Evolutionary conservation across 1,140 invertebrate species (phyloP).

Genomic region (Bombus impatiens): DNA sequence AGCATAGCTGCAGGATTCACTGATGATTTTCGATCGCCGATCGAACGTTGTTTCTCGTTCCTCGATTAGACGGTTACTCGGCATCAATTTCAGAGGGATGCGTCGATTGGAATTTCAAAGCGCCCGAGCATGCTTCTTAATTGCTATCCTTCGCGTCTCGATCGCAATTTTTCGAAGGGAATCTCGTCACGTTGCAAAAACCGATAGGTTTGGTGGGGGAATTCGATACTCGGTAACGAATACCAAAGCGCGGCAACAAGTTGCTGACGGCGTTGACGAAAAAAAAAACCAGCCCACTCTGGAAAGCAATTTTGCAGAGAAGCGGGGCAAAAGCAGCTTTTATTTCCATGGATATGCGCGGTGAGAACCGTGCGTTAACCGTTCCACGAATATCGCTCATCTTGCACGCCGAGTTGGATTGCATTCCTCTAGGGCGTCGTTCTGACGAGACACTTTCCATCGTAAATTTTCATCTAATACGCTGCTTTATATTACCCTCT

Average conservation of each 20-base stretch:
- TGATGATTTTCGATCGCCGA: constrained; percentile 32
- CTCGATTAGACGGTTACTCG: neutral
- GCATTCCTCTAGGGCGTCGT: constrained; percentile 58
- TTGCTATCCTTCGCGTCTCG: neutral
- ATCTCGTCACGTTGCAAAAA: accelerated
- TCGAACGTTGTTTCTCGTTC: constrained; percentile 6
- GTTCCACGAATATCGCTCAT: constrained; percentile 49
- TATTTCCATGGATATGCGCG: constrained; percentile 29
- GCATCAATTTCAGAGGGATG: neutral
- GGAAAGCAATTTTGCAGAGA: constrained; percentile 19
- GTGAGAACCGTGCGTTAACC: constrained; percentile 38
- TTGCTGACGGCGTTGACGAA: neutral
- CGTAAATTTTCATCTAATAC: constrained; percentile 54
- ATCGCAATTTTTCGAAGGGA: neutral
- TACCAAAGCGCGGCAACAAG: neutral
- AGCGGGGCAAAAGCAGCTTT: constrained; percentile 38
- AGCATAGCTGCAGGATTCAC: neutral
- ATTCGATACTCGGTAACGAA: neutral
- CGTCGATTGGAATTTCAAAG: neutral
- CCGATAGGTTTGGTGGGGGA: accelerated
- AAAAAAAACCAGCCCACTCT: neutral
- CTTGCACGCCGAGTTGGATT: constrained; percentile 47
- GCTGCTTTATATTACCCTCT: constrained; percentile 3
- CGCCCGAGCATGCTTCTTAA: neutral
- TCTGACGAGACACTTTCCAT: constrained; percentile 33